These are phyloP conservation scores for Prietella phreatophila DNA, from an alignment of 2,113 vertebrate species.

Conservation along the genomic window DNA sequence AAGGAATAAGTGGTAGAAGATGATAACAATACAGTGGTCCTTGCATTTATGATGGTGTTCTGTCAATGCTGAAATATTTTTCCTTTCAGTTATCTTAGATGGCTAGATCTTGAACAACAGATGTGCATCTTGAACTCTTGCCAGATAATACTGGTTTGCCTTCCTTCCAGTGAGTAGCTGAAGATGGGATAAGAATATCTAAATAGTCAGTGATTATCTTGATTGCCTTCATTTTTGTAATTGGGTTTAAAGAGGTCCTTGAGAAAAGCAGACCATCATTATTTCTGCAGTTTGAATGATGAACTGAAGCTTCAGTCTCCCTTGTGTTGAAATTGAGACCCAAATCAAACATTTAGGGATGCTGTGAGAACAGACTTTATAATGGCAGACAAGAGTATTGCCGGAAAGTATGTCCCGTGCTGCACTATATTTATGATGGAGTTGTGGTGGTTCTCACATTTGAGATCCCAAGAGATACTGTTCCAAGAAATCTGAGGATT, in stretches of 20 bases:
- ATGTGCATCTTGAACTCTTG: not conserved
- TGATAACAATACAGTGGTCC: not conserved
- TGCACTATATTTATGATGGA: slow-evolving; percentile 11
- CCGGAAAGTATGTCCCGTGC: not conserved
- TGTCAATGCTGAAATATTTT: not conserved
- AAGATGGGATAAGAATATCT: not conserved
- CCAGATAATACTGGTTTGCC: not conserved
- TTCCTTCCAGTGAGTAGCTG: no score
- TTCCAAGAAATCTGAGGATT: slow-evolving; percentile 11
- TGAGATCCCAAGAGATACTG: not conserved
- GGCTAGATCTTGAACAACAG: not conserved
- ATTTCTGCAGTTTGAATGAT: not conserved
- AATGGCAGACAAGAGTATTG: no score
- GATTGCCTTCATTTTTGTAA: not conserved
- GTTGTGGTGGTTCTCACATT: not conserved
- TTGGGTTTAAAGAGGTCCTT: not conserved
- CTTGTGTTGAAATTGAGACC: not conserved
- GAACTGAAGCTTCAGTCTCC: not conserved
- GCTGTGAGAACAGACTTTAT: slow-evolving; percentile 1
- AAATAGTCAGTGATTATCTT: not conserved
- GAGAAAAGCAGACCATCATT: not conserved
- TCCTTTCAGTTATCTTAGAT: not conserved
- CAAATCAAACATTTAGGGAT: slow-evolving; percentile 3
- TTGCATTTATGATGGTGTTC: not conserved
- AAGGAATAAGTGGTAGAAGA: no score